A percentile compares a stretch with the other conserved stretches of the same genome.
Conservation (phyloP, 35 echinoderm and acorn worm genomes). For the Strongylocentrotus purpuratus region DNA sequence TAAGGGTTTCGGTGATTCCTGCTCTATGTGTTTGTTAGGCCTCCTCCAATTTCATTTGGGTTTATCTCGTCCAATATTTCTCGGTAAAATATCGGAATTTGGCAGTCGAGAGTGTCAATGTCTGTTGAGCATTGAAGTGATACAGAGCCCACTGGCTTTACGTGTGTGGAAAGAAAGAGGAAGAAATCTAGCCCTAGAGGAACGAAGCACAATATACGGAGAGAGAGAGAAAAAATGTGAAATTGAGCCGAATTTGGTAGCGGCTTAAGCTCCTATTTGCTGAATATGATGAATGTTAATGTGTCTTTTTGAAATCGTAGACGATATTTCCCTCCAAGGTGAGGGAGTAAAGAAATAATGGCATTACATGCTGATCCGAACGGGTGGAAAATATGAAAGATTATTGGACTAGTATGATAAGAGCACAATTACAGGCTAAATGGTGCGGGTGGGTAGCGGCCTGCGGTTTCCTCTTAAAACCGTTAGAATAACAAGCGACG, state of each 20-base stretch:
- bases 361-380: conserved; percentile 22
- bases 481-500: conserved; percentile 28
- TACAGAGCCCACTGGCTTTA: not conserved
- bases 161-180: conserved; percentile 1
- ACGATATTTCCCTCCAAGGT: conserved; percentile 32
- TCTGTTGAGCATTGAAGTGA: not conserved
- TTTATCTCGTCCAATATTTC: not conserved
- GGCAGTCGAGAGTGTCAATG: not conserved
- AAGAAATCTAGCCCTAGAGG: conserved; percentile 18
- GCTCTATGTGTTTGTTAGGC: not conserved
- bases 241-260: conserved; percentile 37
- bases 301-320: conserved; percentile 35
- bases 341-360: conserved; percentile 5
- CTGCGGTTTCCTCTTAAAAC: conserved; percentile 33
- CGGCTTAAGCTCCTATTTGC: conserved; percentile 36
- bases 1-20: not conserved
- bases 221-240: conserved; percentile 14
- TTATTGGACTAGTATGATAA: conserved; percentile 2
- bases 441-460: not conserved
- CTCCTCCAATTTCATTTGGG: conserved; percentile 11
- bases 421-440: conserved; percentile 23
- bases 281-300: conserved; percentile 46
- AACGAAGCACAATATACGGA: not conserved
- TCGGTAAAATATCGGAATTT: conserved; percentile 42
- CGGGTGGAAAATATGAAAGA: not conserved